A percentile compares a stretch with the other conserved stretches of the same genome.
Evolutionary conservation across 2,888 invertebrate species (phyloP).

Genomic region (Gortyna flavago): DNA sequence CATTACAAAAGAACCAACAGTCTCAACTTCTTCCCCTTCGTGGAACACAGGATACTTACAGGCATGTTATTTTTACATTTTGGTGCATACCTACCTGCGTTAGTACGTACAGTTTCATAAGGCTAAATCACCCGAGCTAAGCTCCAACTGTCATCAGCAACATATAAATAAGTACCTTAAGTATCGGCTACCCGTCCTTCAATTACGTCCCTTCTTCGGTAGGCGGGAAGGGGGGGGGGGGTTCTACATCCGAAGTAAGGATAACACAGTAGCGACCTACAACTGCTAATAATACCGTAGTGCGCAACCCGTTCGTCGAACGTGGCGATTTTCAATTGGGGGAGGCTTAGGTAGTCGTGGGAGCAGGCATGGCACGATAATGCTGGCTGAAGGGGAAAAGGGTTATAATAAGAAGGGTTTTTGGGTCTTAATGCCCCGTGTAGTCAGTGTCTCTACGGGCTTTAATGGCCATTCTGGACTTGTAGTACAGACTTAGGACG

Average conservation of each 20-base stretch:
- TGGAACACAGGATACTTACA: no score
- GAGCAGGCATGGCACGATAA: neutral
- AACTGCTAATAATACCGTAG: conserved; percentile 16
- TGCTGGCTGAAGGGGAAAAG: neutral
- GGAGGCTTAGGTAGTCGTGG: neutral
- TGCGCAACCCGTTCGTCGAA: conserved; percentile 16
- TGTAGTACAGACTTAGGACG: neutral
- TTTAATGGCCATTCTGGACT: neutral
- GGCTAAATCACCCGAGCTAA: neutral
- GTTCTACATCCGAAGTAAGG: conserved; percentile 21
- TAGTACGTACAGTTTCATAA: neutral
- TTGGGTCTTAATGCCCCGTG: neutral
- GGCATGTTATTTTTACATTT: neutral
- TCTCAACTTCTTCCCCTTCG: neutral
- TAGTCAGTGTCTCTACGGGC: no score
- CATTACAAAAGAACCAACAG: neutral
- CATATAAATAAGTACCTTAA: conserved; percentile 34
- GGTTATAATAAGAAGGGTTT: neutral
- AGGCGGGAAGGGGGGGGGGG: neutral
- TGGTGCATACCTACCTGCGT: neutral
- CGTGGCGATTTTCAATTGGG: conserved; percentile 30
- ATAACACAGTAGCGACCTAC: conserved; percentile 16
- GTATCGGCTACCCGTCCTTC: conserved; percentile 31
- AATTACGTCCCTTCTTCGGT: conserved; percentile 29
- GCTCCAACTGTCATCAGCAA: conserved; percentile 14